These are phyloP conservation scores for Scaptodrosophila lebanonensis DNA, from an alignment of 1,140 invertebrate species.

Conservation along the genomic window DNA sequence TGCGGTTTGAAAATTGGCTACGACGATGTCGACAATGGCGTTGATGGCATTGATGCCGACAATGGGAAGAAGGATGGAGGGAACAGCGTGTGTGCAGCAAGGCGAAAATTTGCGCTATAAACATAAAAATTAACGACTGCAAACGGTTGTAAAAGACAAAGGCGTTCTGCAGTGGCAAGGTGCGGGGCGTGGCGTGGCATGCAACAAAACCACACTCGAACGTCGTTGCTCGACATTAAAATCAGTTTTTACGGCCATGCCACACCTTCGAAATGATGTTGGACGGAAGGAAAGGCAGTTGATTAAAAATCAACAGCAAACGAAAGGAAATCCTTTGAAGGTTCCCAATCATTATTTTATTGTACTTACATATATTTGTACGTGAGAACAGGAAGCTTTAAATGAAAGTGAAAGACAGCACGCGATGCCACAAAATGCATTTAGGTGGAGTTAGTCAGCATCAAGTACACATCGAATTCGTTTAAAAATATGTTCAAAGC, in stretches of 20 bases:
- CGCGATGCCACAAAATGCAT: too few relatives aligned
- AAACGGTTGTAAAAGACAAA: conserved; percentile 75
- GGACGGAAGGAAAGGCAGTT: conserved; percentile 38
- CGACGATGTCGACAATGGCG: not conserved
- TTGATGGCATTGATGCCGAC: conserved; percentile 2
- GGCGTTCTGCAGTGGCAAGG: not conserved
- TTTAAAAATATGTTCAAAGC: too few relatives aligned
- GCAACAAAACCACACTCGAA: conserved; percentile 8
- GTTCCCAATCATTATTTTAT: too few relatives aligned
- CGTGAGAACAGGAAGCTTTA: conserved; percentile 26
- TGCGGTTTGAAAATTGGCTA: conserved; percentile 52
- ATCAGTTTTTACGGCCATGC: conserved; percentile 65
- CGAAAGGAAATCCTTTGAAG: conserved; percentile 11
- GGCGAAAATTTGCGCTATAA: conserved; percentile 72
- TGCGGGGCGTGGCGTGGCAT: not conserved
- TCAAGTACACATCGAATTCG: too few relatives aligned
- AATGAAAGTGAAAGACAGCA: too few relatives aligned
- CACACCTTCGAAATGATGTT: conserved; percentile 45
- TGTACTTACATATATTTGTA: too few relatives aligned
- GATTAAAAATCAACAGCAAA: conserved; percentile 67
- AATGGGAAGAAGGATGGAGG: conserved; percentile 2
- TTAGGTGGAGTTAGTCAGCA: too few relatives aligned
- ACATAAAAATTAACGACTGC: conserved; percentile 76
- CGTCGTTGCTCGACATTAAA: conserved; percentile 53
- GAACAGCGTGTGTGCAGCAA: conserved; percentile 57